phyloP scores from a whole-genome alignment of 1,140 invertebrate genomes.

The Zaprionus capensis region DNA sequence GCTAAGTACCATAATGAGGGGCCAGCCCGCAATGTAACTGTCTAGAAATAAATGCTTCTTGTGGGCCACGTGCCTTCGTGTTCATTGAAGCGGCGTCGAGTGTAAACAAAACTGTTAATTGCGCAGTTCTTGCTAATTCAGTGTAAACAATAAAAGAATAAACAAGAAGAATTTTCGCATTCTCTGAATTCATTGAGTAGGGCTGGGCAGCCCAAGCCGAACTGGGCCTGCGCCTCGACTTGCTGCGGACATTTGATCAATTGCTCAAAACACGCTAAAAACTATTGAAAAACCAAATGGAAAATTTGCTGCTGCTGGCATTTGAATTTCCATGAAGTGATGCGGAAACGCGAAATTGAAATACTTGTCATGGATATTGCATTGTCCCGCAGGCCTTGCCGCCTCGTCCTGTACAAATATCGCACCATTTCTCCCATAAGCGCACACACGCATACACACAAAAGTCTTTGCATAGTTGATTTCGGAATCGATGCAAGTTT shows the following conservation, averaged over 20 bases:
- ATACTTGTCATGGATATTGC: constrained; percentile 59
- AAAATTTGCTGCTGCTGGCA: constrained; percentile 43
- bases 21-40: constrained; percentile 18
- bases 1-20: constrained; percentile 12
- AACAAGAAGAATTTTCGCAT: constrained; percentile 21
- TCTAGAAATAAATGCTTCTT: constrained; percentile 27
- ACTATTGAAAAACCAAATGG: constrained; percentile 34
- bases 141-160: constrained; percentile 43
- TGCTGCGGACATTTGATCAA: not conserved
- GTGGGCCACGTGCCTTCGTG: constrained; percentile 25
- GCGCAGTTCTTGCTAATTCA: constrained; percentile 32
- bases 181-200: constrained; percentile 7
- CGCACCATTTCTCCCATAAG: not conserved
- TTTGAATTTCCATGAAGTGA: constrained; percentile 59
- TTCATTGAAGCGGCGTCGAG: constrained; percentile 18
- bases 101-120: constrained; percentile 49
- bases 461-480: constrained; percentile 19
- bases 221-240: not conserved
- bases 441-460: constrained; percentile 1
- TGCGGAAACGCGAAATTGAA: constrained; percentile 62
- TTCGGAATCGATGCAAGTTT: constrained; percentile 14
- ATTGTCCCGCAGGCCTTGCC: constrained; percentile 24
- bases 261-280: constrained; percentile 15
- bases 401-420: constrained; percentile 8
- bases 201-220: not conserved